Evolutionary conservation across 2,888 invertebrate species (phyloP).

Genomic region (Scelioninae gen. 1): DNA sequence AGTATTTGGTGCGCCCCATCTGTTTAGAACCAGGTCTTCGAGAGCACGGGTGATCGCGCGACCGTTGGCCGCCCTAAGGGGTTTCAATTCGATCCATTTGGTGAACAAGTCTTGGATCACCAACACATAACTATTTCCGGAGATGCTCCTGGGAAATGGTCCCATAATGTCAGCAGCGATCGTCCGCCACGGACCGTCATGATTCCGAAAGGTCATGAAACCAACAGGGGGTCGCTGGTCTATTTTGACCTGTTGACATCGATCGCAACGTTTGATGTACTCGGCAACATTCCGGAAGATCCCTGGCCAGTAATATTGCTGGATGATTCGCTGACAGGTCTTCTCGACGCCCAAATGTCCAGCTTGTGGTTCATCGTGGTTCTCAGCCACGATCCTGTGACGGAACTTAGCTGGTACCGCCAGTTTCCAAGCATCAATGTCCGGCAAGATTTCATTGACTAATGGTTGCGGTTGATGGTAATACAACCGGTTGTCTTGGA

Average conservation of each 20-base stretch:
- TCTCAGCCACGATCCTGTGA: background rate
- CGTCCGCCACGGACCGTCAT: background rate
- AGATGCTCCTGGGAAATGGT: background rate
- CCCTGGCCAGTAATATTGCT: too few relatives aligned
- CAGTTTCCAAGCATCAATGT: background rate
- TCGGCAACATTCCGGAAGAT: too few relatives aligned
- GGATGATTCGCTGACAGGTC: background rate
- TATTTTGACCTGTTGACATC: background rate
- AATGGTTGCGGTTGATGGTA: too few relatives aligned
- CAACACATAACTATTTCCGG: conserved; percentile 16
- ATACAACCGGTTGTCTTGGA: too few relatives aligned
- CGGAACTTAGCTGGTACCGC: background rate
- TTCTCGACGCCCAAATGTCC: background rate
- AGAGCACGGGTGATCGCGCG: conserved; percentile 34
- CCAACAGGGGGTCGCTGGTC: background rate
- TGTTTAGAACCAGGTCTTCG: conserved; percentile 62
- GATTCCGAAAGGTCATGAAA: background rate
- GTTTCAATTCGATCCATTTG: conserved; percentile 46
- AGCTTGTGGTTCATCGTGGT: background rate
- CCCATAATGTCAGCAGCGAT: conserved; percentile 17
- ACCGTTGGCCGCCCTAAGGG: conserved; percentile 42
- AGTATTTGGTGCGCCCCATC: conserved; percentile 68
- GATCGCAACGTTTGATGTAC: background rate
- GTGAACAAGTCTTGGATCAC: conserved; percentile 55
- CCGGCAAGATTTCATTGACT: background rate